Evolutionary conservation across 2,888 invertebrate species (phyloP).

Genomic region (Aspidiotus rigidus): DNA sequence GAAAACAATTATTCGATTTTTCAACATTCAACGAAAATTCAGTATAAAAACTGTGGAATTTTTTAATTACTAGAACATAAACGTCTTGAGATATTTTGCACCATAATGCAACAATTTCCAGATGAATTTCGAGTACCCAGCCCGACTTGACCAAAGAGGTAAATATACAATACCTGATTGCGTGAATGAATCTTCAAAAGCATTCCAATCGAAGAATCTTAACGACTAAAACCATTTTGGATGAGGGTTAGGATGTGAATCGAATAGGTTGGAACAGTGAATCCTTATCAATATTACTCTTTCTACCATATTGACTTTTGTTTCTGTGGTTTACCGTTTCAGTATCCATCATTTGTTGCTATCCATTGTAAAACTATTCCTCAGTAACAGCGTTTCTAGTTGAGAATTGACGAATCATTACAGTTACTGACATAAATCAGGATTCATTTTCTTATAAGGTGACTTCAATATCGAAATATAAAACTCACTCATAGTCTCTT

Average conservation of each 20-base stretch:
- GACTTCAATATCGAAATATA: background rate
- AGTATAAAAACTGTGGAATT: constrained; percentile 47
- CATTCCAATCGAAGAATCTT: constrained; percentile 85
- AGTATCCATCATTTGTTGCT: constrained; percentile 37
- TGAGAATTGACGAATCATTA: too few species aligned
- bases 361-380: constrained; percentile 38
- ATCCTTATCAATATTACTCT: background rate
- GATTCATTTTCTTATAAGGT: background rate
- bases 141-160: constrained; percentile 79
- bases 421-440: background rate
- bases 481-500: background rate
- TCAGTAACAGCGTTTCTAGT: constrained; percentile 36
- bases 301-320: too few species aligned
- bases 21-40: background rate
- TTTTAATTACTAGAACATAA: constrained; percentile 77
- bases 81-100: constrained; percentile 74
- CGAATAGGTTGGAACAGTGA: too few species aligned
- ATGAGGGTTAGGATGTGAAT: too few species aligned
- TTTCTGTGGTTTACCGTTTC: too few species aligned
- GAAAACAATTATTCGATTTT: constrained; percentile 33
- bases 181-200: constrained; percentile 74
- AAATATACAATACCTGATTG: constrained; percentile 77
- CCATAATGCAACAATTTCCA: constrained; percentile 78
- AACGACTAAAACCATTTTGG: constrained; percentile 41
- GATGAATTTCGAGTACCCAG: constrained; percentile 50